Percentiles rank a stretch among this genome's conserved stretches.
Evolutionary conservation across 2,888 invertebrate genomes (phyloP).

Genomic region (Syrphus vitripennis): DNA sequence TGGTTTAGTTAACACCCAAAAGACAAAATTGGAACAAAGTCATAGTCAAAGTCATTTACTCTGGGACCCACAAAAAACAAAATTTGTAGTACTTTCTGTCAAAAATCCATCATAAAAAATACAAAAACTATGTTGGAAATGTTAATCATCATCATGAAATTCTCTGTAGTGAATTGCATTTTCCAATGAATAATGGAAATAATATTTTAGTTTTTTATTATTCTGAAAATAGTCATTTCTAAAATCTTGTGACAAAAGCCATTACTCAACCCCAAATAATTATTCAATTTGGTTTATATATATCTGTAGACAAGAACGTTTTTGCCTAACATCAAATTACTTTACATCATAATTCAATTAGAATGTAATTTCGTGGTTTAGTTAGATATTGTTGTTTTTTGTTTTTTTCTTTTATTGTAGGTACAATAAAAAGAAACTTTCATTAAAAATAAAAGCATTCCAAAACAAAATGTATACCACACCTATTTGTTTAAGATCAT

Average conservation of each 20-base stretch:
- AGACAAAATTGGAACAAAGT: no score
- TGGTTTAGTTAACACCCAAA: no score
- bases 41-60: no score
- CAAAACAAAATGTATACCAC: background rate
- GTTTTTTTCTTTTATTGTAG: background rate
- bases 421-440: background rate
- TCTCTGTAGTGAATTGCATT: no score
- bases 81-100: no score
- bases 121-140: no score
- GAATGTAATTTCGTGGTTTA: background rate
- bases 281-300: background rate
- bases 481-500: slow-evolving; percentile 10
- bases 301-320: background rate
- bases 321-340: background rate
- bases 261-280: background rate
- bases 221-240: background rate
- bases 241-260: background rate
- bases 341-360: slow-evolving; percentile 21
- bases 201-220: background rate
- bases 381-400: no score
- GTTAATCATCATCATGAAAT: no score
- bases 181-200: no score
- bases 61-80: no score
- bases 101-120: no score
- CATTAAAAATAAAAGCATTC: slow-evolving; percentile 27